Percentiles rank a stretch among this genome's conserved stretches.
These are phyloP conservation scores for Ernsta delagoae DNA, from an alignment of 2,888 invertebrate genomes.

Conservation along the genomic window DNA sequence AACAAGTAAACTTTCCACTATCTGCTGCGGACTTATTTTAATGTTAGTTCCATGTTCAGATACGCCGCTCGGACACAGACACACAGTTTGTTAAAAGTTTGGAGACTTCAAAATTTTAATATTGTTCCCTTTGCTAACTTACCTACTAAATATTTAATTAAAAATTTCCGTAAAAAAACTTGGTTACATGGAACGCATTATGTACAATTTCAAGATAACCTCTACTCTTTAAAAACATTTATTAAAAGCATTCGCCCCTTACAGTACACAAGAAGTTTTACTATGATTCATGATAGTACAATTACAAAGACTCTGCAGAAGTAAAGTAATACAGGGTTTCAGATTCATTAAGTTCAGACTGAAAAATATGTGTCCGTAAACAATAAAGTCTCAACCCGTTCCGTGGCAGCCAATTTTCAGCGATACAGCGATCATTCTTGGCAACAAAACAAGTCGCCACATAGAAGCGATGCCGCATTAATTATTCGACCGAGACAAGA, in stretches of 20 bases:
- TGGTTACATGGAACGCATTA: no score
- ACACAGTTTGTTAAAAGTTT: constrained; percentile 52
- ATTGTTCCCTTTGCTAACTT: no score
- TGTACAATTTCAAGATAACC: no score
- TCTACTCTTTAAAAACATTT: no score
- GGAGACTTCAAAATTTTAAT: constrained; percentile 24
- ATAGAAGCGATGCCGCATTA: constrained; percentile 79
- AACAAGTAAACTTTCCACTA: constrained; percentile 50
- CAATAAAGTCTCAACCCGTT: constrained; percentile 40
- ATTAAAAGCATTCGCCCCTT: no score
- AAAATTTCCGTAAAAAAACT: no score
- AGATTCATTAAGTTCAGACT: constrained; percentile 21
- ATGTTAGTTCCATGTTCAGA: constrained; percentile 51
- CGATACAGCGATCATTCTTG: constrained; percentile 65
- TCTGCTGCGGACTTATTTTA: constrained; percentile 53
- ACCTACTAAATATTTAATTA: no score
- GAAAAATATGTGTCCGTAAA: constrained; percentile 37
- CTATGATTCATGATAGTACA: no score
- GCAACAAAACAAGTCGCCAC: constrained; percentile 77
- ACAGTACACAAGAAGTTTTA: no score
- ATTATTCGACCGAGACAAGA: constrained; percentile 83
- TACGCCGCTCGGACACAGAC: constrained; percentile 45
- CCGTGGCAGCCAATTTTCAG: constrained; percentile 56
- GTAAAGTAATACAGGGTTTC: constrained; percentile 3
- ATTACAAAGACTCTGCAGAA: not conserved